phyloP scores from a whole-genome alignment of 2,113 vertebrate species.

The Catagonus wagneri region DNA sequence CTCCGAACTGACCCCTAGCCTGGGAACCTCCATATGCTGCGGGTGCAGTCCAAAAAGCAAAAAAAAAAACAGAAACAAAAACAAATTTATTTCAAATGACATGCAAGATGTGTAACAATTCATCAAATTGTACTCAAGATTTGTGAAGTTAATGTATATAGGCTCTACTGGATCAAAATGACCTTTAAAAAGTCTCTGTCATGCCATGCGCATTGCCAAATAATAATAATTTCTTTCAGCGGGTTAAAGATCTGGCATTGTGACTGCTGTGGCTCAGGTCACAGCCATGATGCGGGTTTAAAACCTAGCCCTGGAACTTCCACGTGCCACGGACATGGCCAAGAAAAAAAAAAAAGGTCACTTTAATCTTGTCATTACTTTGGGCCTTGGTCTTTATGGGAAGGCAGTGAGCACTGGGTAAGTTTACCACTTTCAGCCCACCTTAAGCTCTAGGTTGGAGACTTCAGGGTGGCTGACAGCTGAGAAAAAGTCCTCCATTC shows the following conservation, averaged over 20 bases:
- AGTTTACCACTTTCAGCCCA: neutral
- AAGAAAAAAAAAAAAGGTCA: neutral
- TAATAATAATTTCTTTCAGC: too few relatives aligned
- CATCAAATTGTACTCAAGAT: neutral
- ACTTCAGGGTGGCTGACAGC: conserved; percentile 9
- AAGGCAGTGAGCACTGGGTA: neutral
- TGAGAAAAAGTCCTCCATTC: neutral
- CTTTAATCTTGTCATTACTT: neutral
- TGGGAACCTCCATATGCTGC: too few relatives aligned
- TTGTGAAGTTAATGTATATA: neutral
- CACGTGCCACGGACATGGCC: too few relatives aligned
- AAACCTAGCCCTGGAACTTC: too few relatives aligned
- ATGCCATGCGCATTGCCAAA: too few relatives aligned
- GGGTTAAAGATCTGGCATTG: too few relatives aligned
- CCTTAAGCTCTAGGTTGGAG: neutral
- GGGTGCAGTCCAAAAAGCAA: too few relatives aligned
- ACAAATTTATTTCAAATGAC: conserved; percentile 22
- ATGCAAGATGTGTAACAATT: neutral
- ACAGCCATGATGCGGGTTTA: too few relatives aligned
- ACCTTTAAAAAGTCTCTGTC: neutral
- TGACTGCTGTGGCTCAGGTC: too few relatives aligned
- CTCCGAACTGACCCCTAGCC: too few relatives aligned
- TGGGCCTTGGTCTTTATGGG: neutral
- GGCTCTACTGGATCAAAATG: neutral
- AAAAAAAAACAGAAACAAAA: too few relatives aligned